Conservation (phyloP, 2,113 vertebrate species). For the Nanorana parkeri region DNA sequence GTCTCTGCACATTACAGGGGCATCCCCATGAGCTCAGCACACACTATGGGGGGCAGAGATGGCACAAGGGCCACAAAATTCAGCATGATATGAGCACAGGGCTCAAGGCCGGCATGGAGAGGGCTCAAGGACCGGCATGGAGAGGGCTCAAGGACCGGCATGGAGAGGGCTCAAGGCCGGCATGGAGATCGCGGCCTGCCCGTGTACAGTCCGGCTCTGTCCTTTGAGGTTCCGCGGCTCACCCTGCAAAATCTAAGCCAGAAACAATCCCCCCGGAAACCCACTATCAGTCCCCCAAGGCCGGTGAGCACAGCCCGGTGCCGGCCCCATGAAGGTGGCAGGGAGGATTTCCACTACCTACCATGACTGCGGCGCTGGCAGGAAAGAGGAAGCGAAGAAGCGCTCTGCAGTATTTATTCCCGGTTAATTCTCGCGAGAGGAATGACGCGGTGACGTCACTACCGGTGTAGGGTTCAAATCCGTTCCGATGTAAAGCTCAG, state of each 20-base stretch:
- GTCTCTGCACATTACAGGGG: conserved; percentile 44
- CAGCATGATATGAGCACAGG: too few species aligned
- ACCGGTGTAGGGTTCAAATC: too few species aligned
- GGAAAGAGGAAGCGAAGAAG: conserved; percentile 83
- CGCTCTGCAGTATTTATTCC: conserved; percentile 80
- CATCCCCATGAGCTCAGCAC: too few species aligned
- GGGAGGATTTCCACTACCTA: conserved; percentile 66
- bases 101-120: too few species aligned
- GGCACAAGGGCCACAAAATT: too few species aligned
- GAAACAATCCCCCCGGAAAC: background rate
- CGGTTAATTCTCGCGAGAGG: conserved; percentile 71
- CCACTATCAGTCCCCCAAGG: background rate
- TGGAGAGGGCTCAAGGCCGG: background rate
- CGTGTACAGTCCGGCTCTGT: background rate
- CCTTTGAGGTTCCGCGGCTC: background rate
- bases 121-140: too few species aligned
- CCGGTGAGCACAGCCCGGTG: fast-evolving
- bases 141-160: too few species aligned
- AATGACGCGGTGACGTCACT: background rate
- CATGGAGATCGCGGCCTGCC: background rate
- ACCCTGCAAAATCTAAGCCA: background rate
- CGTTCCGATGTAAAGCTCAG: too few species aligned
- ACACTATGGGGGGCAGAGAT: too few species aligned
- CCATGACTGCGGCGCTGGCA: conserved; percentile 86
- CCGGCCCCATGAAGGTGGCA: conserved; percentile 53